Evolutionary conservation across 2,888 invertebrate genomes (phyloP), one percentile per base, ranked within the genome.

Genomic region (Quadroppia sp.): DNA sequence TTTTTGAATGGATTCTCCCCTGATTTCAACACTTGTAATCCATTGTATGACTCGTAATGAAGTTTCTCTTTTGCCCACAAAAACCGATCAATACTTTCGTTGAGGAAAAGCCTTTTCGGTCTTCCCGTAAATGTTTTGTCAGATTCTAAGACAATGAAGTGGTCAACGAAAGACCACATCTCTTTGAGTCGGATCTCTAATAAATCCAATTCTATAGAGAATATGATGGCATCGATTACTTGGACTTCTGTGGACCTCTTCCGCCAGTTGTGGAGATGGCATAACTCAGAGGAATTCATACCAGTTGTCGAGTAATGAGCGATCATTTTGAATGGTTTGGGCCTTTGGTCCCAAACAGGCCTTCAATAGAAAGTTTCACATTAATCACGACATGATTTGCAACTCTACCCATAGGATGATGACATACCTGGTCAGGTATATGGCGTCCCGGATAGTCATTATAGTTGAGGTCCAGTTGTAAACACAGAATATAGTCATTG

Each of bases 171-270:
- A n/a, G 40, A 17, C 74, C 74, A 74, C 36, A 74, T n/a, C 30
- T 74, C 74, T 20, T 53, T 50, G 25, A 74, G 7, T 42, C 74
- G 48, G 20, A 74, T 42, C 59, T 74, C 74, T 25, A 74, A 25
- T 59, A 74, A 71, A 36, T 74, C 74, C 25, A 74, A 45, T 61
- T 74, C 74, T 3, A 74, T 11, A 25, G 74, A 74, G 45, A 74
- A 74, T 53, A 74, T 50, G n/a, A 71, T 13, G 40, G 74, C 42
- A 59, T 74, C 74, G 28, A 74, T 74, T 0, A 74, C 42, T 72
- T 64, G 23, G 6, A 13, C 40, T 2, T 20, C 42, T 2, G 36
- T 42, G 11, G 67, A 11, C 23, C 67, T n/a, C 42, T 67, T 67
- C 0, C 6, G 17, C 67, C 67, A 67, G 9, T 36, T 40, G 20